Evolutionary conservation across 2,888 invertebrate species (phyloP).

Genomic region (Euplagia quadripunctaria): DNA sequence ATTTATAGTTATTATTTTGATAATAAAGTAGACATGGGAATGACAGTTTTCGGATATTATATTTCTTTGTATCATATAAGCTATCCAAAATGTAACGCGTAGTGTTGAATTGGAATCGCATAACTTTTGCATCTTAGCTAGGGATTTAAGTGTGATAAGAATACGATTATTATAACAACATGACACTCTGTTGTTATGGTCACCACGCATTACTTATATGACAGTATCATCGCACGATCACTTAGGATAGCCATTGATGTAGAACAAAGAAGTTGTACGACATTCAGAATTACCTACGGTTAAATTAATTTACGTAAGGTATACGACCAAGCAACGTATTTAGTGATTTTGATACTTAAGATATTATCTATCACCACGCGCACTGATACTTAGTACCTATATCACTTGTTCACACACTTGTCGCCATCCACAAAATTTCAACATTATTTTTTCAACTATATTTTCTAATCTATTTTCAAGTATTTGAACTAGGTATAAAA

Average conservation of each 20-base stretch:
- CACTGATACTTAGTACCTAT: not conserved
- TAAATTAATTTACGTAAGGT: not conserved
- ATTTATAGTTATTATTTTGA: too few species aligned
- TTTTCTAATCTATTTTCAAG: constrained; percentile 11
- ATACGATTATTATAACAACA: too few species aligned
- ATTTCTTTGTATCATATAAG: too few species aligned
- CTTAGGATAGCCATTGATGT: not conserved
- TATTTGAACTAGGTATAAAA: constrained; percentile 45
- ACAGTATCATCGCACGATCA: not conserved
- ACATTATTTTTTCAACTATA: constrained; percentile 28
- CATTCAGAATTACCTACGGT: not conserved
- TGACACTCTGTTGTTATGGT: too few species aligned
- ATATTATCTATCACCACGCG: constrained; percentile 5
- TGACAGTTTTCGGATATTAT: too few species aligned
- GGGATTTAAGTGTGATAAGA: too few species aligned
- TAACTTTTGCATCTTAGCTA: too few species aligned
- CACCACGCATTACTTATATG: too few species aligned
- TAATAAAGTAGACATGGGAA: too few species aligned
- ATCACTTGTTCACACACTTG: not conserved
- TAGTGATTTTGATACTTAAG: not conserved
- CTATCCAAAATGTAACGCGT: too few species aligned
- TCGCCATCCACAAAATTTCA: constrained; percentile 14
- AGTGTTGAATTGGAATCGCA: too few species aligned
- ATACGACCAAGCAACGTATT: not conserved
- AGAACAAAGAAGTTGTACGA: not conserved